phyloP scores from a whole-genome alignment of 2,888 invertebrate species.

The Idaea biselata region DNA sequence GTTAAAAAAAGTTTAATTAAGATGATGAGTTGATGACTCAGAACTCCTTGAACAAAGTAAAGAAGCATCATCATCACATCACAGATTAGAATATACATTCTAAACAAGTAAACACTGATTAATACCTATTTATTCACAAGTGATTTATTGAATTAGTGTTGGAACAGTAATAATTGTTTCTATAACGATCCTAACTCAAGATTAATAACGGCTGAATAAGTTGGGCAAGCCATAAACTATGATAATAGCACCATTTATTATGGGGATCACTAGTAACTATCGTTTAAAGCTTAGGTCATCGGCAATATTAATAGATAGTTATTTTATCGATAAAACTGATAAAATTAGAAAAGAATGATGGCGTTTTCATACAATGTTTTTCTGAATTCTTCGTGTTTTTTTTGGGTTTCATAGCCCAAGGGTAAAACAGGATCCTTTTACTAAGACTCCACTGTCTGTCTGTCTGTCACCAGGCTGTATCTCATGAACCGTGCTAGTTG shows the following conservation, averaged over 20 bases:
- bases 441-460: too few species aligned
- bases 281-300: neutral
- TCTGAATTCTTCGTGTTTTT: too few species aligned
- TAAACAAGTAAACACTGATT: neutral
- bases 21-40: neutral
- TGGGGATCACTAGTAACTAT: neutral
- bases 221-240: slow-evolving; percentile 8
- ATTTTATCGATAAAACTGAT: neutral
- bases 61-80: neutral
- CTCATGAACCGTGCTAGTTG: too few species aligned
- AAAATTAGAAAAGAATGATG: neutral
- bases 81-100: neutral
- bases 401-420: too few species aligned
- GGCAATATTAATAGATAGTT: neutral
- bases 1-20: too few species aligned
- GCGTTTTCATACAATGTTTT: neutral
- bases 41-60: neutral
- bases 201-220: slow-evolving; percentile 25
- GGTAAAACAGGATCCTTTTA: too few species aligned
- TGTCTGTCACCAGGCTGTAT: too few species aligned
- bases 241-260: neutral
- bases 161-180: slow-evolving; percentile 24
- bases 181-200: slow-evolving; percentile 20
- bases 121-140: neutral
- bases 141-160: slow-evolving; percentile 27